phyloP scores from a whole-genome alignment of 2,797 vertebrate species.

The Characodon lateralis region DNA sequence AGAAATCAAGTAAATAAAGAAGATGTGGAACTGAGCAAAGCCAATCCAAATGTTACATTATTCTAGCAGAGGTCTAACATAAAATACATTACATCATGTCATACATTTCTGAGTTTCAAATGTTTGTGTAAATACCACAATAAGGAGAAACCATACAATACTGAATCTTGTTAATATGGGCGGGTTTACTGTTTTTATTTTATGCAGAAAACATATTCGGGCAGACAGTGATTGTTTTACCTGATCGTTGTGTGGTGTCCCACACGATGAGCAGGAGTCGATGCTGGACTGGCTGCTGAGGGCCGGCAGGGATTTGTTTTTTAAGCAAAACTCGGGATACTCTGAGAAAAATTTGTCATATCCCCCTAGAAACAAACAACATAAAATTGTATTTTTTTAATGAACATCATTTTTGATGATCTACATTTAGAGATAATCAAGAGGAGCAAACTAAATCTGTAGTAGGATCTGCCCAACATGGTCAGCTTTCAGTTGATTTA shows the following conservation, averaged over 20 bases:
- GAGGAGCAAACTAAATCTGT: not conserved
- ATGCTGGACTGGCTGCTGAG: constrained; percentile 74
- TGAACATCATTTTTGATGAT: not conserved
- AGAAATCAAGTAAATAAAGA: not conserved
- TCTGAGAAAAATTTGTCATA: constrained; percentile 82
- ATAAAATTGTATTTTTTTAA: not conserved
- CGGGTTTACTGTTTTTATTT: not conserved
- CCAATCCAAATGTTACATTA: not conserved
- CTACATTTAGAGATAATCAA: not conserved
- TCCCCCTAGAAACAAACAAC: constrained; percentile 71
- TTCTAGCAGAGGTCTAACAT: not conserved
- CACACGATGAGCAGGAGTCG: constrained; percentile 81
- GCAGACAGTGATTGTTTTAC: constrained; percentile 50
- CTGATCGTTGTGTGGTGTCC: constrained; percentile 84
- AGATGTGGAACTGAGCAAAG: not conserved
- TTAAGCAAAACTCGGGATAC: constrained; percentile 84
- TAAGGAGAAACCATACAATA: not conserved
- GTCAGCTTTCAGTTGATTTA: constrained; percentile 25
- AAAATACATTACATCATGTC: not conserved
- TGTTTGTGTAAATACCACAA: not conserved
- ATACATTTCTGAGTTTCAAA: not conserved
- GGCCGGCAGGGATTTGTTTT: constrained; percentile 77
- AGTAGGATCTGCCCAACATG: constrained; percentile 17
- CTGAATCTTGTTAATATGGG: not conserved
- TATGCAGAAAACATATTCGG: not conserved